Evolutionary conservation across 2,113 vertebrate species (phyloP).

Genomic region (Octodon degus): DNA sequence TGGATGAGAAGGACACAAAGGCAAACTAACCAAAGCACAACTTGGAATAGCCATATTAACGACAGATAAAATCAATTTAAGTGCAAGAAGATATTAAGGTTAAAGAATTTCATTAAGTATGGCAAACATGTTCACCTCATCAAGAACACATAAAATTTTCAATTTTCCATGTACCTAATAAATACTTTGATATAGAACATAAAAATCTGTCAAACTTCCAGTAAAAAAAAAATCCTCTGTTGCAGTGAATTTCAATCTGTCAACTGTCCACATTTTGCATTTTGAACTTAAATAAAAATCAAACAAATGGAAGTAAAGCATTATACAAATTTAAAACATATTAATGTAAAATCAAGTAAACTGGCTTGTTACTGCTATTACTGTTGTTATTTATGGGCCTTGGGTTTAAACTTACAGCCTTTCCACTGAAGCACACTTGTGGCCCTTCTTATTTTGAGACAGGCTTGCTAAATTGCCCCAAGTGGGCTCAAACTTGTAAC

Average conservation of each 20-base stretch:
- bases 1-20: background rate
- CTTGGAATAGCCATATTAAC: background rate
- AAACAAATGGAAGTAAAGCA: background rate
- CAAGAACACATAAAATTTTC: background rate
- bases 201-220: background rate
- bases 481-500: background rate
- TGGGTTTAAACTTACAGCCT: background rate
- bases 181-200: background rate
- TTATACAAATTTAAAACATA: background rate
- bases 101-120: background rate
- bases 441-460: background rate
- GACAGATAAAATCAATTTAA: background rate
- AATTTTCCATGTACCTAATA: background rate
- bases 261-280: background rate
- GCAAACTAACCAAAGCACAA: background rate
- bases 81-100: background rate
- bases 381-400: background rate
- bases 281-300: conserved; percentile 15
- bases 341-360: background rate
- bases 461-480: background rate
- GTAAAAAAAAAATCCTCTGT: background rate
- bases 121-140: background rate
- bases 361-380: background rate
- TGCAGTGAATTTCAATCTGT: background rate
- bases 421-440: background rate